Evolutionary conservation across 1,140 invertebrate genomes (phyloP), one percentile per base, ranked within the genome.

Genomic region (Planococcus citri): DNA sequence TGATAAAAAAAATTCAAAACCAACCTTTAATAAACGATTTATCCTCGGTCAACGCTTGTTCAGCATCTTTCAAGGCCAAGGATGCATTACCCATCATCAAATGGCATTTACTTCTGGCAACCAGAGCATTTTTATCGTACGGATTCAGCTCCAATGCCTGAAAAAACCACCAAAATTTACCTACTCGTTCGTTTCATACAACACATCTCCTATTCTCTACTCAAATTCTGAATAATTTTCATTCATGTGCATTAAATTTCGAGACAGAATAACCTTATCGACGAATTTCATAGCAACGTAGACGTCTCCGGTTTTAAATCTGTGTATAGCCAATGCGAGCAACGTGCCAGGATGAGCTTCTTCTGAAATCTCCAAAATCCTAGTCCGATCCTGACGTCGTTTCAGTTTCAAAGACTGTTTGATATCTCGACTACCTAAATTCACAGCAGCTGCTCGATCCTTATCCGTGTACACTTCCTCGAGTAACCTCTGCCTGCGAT

Each of bases 381-480:
- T 84, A 71, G 85, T 89, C 21, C 89, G 82, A 75, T 93, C 90
- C 71, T 89, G 85, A 69, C 87, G 84, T 69, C 88, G 83, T 74
- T 93, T 93, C 71, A 89, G 83, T 75, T 86, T 89, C 68, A 93
- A 78, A 24, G 88, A 90, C 71, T 88, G 86, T 74, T 94, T 94
- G 37, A 94, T 94, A 76, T 94, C 91, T 61, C 85, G 80, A 71
- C 81, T 86, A 0, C 89, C 90, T 82, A 92, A 84, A 73, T 90
- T 90, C 4, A 93, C 91, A 0, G 91, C 91, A 0, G 92, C 91
- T 0, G 92, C 92, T 10, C 92, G 79, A 76, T 94, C 92, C 75
- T 94, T 94, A 77, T 94, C 92, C 10, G 90, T 93, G 75, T 93
- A 94, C 14, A 90, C 78, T 75, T 94, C 91, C 70, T 89, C 87